Evolutionary conservation across 2,113 vertebrate species (phyloP), one percentile per base, ranked within the genome.

Genomic region (Xiphophorus hellerii): DNA sequence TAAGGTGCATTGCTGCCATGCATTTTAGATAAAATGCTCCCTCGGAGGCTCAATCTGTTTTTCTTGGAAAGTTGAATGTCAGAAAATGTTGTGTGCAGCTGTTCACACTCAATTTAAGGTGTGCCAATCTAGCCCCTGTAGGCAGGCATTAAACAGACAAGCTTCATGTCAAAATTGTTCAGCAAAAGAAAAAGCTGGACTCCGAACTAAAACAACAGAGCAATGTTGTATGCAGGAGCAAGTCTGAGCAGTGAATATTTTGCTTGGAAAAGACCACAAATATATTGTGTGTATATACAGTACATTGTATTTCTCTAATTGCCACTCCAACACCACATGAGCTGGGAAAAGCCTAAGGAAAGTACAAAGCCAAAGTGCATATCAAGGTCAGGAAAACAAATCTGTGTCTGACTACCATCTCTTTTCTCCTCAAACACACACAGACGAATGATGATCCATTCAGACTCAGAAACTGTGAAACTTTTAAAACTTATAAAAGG

Each of bases 401-500:
- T 29, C 37, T 75, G 58, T 74, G 20, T 0, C 39, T 2, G n/a
- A 39, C 2, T 11, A 14, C 39, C 62, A 51, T 58, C 17, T 71
- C 63, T 8, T 33, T 25, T 25, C 1, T 35, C 27, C 27, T 69
- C 44, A 62, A 25, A 62, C 35, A 73, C 0, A 37, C 25, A 42
- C 14, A 64, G 28, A 73, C 48, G 39, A 65, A 71, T 13, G n/a
- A 62, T 12, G 9, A 8, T 15, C 4, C 29, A 42, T 28, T 69
- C 42, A 66, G 71, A 58, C 70, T 71, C 54, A 5, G 51, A 74
- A 83, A 71, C 73, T 66, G 61, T 69, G 30, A 35, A 84, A 81
- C 81, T 84, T 83, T 70, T 3, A 67, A 42, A 77, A 80, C 73
- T 74, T 39, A 15, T 17, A 2, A 65, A 66, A 54, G 65, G 84